Evolutionary conservation across 2,888 invertebrate genomes (phyloP).

Genomic region (Drosophila fulvimacula): DNA sequence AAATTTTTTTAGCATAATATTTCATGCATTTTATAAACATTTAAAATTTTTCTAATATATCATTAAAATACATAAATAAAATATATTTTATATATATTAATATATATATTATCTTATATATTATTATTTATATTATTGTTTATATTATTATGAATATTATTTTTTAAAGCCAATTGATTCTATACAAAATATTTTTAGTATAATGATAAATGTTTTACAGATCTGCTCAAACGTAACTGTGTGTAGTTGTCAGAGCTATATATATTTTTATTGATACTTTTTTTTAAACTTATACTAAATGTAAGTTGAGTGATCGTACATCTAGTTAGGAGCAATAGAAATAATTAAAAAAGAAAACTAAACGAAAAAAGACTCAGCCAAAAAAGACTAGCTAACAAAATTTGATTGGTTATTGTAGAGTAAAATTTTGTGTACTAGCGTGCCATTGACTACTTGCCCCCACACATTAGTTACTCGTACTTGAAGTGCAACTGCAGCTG

Average conservation of each 20-base stretch:
- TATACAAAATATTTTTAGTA: neutral
- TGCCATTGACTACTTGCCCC: slow-evolving; percentile 53
- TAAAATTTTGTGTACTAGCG: slow-evolving; percentile 25
- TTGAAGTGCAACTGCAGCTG: slow-evolving; percentile 48
- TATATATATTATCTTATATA: too few relatives aligned
- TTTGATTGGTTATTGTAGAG: slow-evolving; percentile 19
- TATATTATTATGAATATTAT: neutral
- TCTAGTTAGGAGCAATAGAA: slow-evolving; percentile 45
- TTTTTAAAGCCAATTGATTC: neutral
- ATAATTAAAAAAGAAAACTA: slow-evolving; percentile 6
- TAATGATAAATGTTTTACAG: slow-evolving; percentile 18
- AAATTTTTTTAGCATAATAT: neutral
- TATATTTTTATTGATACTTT: slow-evolving; percentile 10
- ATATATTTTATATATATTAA: neutral
- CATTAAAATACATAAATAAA: too few relatives aligned
- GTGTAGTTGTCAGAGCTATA: slow-evolving; percentile 38
- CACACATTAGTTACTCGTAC: slow-evolving; percentile 37
- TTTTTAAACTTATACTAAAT: slow-evolving; percentile 24
- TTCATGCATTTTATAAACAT: neutral
- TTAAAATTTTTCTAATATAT: neutral
- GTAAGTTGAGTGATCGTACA: slow-evolving; percentile 51
- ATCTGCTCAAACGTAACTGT: slow-evolving; percentile 38
- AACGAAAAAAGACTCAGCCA: slow-evolving; percentile 46
- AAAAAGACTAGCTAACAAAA: slow-evolving; percentile 44
- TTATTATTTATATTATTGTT: too few relatives aligned